A percentile compares a stretch with the other conserved stretches of the same genome.
phyloP scores from a whole-genome alignment of 1,140 invertebrate genomes.

The Bradysia coprophila region DNA sequence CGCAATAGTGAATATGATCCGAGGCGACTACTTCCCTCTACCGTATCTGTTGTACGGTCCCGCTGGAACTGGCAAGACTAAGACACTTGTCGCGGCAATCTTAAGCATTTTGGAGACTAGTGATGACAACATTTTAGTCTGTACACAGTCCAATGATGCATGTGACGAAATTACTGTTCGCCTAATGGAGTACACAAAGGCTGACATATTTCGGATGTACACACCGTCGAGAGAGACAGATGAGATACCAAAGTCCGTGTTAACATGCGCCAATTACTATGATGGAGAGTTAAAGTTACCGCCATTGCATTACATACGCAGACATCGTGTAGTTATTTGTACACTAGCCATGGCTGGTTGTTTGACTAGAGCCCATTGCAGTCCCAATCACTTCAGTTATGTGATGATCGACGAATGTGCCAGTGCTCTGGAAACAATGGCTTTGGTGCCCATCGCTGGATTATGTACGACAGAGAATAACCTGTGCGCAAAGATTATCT shows the following conservation, averaged over 20 bases:
- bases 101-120: constrained; percentile 23
- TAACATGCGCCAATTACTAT: too few species aligned
- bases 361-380: constrained; percentile 43
- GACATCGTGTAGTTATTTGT: constrained; percentile 16
- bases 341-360: constrained; percentile 27
- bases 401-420: constrained; percentile 78
- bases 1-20: too few species aligned
- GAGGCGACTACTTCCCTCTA: too few species aligned
- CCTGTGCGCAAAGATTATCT: too few species aligned
- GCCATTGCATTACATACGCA: constrained; percentile 13
- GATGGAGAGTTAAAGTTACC: constrained; percentile 15
- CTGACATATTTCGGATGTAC: constrained; percentile 25
- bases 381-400: constrained; percentile 48
- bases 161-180: constrained; percentile 46
- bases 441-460: constrained; percentile 42
- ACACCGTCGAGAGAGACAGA: constrained; percentile 24
- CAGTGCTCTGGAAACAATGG: constrained; percentile 61
- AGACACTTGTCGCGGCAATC: constrained; percentile 54
- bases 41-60: too few species aligned
- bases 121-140: constrained; percentile 37
- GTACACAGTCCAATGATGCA: constrained; percentile 57
- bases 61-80: constrained; percentile 69
- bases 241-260: constrained; percentile 13
- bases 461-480: constrained; percentile 17
- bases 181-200: constrained; percentile 19